Evolutionary conservation across 1,140 invertebrate genomes (phyloP).

Genomic region (Aplysia californica): DNA sequence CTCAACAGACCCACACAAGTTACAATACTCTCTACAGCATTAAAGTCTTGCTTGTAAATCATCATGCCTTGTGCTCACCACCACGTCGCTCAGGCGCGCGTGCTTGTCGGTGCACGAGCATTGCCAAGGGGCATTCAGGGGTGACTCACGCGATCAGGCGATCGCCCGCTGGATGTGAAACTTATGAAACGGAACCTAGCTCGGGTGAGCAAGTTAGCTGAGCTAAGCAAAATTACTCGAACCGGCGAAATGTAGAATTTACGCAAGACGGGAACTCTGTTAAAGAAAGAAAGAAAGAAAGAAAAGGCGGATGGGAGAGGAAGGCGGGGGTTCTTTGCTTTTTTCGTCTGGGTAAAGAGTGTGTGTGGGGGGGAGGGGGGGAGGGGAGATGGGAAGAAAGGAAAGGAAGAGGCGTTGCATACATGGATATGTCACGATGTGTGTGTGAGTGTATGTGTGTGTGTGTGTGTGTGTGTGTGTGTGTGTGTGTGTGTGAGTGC

Average conservation of each 20-base stretch:
- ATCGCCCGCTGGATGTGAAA: too few species aligned
- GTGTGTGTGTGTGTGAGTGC: too few species aligned
- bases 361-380: background rate
- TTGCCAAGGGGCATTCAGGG: background rate
- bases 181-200: too few species aligned
- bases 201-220: too few species aligned
- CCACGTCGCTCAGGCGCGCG: too few species aligned
- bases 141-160: too few species aligned
- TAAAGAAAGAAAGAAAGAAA: constrained; percentile 4
- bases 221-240: background rate
- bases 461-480: too few species aligned
- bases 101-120: background rate
- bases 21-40: too few species aligned
- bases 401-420: background rate
- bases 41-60: too few species aligned
- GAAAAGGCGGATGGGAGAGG: background rate
- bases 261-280: background rate
- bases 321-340: background rate
- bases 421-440: background rate
- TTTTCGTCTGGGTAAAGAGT: background rate
- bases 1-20: too few species aligned
- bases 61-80: too few species aligned
- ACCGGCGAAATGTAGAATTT: background rate
- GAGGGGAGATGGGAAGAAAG: background rate
- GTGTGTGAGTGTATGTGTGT: too few species aligned